Conservation (phyloP, 2,113 vertebrate genomes). For the Butorides virescens region DNA sequence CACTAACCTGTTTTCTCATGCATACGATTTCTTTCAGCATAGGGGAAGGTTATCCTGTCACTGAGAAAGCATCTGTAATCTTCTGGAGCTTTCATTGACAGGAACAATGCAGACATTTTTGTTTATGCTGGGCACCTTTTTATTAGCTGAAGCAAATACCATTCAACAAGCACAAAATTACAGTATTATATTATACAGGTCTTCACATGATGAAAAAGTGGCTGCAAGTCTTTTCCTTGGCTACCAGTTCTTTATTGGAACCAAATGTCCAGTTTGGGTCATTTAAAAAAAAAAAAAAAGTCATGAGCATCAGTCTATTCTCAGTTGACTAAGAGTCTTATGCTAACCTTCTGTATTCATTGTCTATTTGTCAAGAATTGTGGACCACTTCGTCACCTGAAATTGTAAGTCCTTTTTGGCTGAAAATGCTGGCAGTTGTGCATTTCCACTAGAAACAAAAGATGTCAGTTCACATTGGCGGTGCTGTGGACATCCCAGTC, state of each 20-base stretch:
- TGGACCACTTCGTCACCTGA: background rate
- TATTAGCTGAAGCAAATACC: background rate
- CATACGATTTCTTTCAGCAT: background rate
- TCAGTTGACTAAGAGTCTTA: background rate
- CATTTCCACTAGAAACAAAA: background rate
- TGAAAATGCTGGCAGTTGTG: background rate
- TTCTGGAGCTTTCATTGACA: background rate
- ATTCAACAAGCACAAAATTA: background rate
- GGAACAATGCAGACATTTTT: background rate
- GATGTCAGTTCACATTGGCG: background rate
- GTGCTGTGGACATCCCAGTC: background rate
- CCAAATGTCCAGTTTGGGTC: background rate
- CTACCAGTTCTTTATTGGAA: background rate
- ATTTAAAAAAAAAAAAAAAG: background rate
- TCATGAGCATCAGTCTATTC: background rate
- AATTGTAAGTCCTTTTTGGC: background rate
- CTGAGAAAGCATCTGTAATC: background rate
- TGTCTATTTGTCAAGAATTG: background rate
- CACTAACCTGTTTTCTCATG: background rate
- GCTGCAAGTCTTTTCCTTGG: background rate
- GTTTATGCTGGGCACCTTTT: background rate
- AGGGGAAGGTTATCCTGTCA: background rate
- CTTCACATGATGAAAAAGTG: background rate
- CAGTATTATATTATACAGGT: background rate
- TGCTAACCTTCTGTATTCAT: background rate